Percentiles rank a stretch among this genome's conserved stretches.
Conservation (phyloP, 1,140 invertebrate genomes). For the Hypsibius dujardini region DNA sequence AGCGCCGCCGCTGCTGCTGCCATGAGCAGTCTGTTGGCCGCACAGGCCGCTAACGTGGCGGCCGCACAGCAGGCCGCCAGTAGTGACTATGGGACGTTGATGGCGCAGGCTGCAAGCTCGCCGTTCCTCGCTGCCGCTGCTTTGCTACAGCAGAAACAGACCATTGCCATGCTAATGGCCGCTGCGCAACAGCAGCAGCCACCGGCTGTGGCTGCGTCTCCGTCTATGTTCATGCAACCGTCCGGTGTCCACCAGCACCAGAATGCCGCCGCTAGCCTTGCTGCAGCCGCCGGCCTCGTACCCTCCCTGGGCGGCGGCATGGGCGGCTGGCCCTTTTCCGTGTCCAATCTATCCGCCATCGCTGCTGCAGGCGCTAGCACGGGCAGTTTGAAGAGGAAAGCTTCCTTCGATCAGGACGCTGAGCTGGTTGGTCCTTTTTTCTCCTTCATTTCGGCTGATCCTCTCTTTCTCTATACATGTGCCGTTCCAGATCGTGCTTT, state of each 20-base stretch:
- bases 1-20: constrained; percentile 3
- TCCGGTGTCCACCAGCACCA: background rate
- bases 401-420: constrained; percentile 10
- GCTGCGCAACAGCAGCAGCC: constrained; percentile 6
- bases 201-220: background rate
- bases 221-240: background rate
- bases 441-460: no score
- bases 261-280: background rate
- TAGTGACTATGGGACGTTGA: background rate
- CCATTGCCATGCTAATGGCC: background rate
- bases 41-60: background rate
- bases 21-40: background rate
- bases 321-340: no score
- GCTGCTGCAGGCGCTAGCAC: background rate
- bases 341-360: background rate
- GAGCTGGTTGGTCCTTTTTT: background rate
- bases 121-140: constrained; percentile 12
- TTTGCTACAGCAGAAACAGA: constrained; percentile 13
- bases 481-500: no score
- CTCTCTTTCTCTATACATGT: no score
- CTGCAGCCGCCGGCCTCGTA: background rate
- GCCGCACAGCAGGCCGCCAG: background rate
- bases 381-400: constrained; percentile 1
- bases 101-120: background rate
- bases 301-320: background rate